Evolutionary conservation across 2,797 vertebrate genomes (phyloP), one percentile per base, ranked within the genome.

Genomic region (Phrynocephalus vlangalii): DNA sequence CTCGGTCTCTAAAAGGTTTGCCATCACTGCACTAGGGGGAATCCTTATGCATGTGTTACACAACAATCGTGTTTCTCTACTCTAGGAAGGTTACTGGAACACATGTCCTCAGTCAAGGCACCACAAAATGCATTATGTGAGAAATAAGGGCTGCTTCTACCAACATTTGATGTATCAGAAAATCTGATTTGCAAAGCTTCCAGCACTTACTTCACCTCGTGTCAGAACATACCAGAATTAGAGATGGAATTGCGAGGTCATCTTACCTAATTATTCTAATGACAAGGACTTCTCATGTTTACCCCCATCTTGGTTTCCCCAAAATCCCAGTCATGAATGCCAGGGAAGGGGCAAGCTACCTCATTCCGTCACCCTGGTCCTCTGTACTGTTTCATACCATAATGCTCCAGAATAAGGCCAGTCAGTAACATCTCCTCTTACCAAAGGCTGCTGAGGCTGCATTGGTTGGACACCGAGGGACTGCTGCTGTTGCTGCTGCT

Each of bases 371-470:
- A 60, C 24, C 15, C 28, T 75, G 20, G 1, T 67, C 66, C 11
- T 18, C 70, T 7, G 5, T 63, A 48, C 26, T 56, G 67, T 63
- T n/a, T 20, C 71, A 66, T n/a, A n/a, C 0, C 3, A 63, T 33
- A 83, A 24, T 52, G 3, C 20, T 6, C 71, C 79, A 76, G 67
- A 72, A 79, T 10, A 78, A 75, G 15, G 26, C 68, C 28, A 67
- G 22, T 75, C 44, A 0, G 77, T 5, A 72, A 60, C 4, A 0
- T 13, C 9, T 75, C 81, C n/a, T 48, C 96, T 96, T 95, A 97
- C 97, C 95, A 97, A 86, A 11, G 96, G 94, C 90, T 97, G 97
- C 90, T 96, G 96, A 1, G 95, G 84, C 79, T 96, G 96, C 94
- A 96, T 81, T 5, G 95, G 92, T 91, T 96, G 96, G 75, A 96